These are phyloP conservation scores for Drosophila nasuta DNA, from an alignment of 1,140 invertebrate species.

Conservation along the genomic window DNA sequence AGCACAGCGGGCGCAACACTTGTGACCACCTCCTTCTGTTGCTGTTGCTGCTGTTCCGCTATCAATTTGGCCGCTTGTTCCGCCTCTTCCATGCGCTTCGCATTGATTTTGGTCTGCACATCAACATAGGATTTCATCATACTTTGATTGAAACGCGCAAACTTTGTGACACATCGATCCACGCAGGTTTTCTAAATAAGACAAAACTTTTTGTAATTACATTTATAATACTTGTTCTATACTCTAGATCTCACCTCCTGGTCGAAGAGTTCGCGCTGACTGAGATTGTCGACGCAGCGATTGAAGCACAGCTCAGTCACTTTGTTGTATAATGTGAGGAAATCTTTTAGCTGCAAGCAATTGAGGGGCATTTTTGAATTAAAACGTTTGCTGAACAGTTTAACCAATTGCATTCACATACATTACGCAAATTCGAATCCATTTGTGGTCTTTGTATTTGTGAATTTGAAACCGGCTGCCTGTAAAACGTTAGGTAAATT, in stretches of 20 bases:
- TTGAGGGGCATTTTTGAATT: background rate
- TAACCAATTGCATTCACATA: conserved; percentile 21
- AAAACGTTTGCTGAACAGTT: background rate
- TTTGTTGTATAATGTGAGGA: conserved; percentile 94
- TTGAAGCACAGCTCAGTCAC: conserved; percentile 93
- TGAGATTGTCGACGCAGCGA: conserved; percentile 94
- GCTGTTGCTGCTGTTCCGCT: conserved; percentile 56
- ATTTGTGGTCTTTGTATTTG: conserved; percentile 23
- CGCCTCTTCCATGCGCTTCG: conserved; percentile 69
- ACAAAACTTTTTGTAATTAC: background rate
- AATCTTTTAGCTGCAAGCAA: conserved; percentile 90
- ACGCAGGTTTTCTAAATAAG: conserved; percentile 89
- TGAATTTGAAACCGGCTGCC: too few relatives aligned
- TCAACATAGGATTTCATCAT: conserved; percentile 86
- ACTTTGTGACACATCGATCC: conserved; percentile 94
- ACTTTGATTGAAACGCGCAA: conserved; percentile 93
- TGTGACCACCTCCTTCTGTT: conserved; percentile 41
- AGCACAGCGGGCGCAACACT: conserved; percentile 31
- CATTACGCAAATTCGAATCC: conserved; percentile 75
- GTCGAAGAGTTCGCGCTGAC: conserved; percentile 89
- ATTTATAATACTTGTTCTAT: background rate
- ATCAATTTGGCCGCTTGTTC: conserved; percentile 62
- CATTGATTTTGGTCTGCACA: conserved; percentile 74
- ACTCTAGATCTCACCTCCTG: conserved; percentile 87
- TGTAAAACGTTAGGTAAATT: too few relatives aligned